Conservation (phyloP, 37 sponge, comb jelly and placozoan species). For the Mnemiopsis leidyi region DNA sequence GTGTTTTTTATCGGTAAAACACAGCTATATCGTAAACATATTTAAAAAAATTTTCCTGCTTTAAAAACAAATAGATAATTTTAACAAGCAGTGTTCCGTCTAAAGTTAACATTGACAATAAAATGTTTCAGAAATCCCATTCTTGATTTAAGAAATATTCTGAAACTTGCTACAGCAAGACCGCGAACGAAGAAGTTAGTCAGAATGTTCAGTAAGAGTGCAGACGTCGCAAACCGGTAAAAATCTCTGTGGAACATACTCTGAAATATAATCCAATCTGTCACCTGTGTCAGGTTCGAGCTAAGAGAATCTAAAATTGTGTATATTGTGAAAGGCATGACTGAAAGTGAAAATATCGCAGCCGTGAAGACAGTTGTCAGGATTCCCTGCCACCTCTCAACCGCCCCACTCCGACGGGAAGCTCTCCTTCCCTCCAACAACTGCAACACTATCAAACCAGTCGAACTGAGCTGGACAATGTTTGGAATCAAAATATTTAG, state of each 20-base stretch:
- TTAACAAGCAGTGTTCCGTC: too few species aligned
- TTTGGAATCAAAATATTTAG: background rate
- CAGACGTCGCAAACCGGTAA: background rate
- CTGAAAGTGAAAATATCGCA: background rate
- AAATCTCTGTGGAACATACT: background rate
- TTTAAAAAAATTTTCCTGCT: too few species aligned
- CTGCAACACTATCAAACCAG: background rate
- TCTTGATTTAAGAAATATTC: background rate
- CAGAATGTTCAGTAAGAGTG: background rate
- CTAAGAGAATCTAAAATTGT: background rate
- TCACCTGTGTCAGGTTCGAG: background rate
- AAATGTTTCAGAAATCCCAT: too few species aligned
- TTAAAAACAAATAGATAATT: too few species aligned
- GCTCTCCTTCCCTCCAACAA: background rate
- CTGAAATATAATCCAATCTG: background rate
- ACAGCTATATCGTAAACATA: too few species aligned
- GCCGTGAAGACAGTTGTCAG: background rate
- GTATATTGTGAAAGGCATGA: background rate
- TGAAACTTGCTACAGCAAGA: background rate
- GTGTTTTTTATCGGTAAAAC: too few species aligned
- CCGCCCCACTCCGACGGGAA: background rate
- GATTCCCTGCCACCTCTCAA: background rate
- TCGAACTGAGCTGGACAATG: background rate
- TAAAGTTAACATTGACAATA: too few species aligned
- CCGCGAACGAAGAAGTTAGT: background rate